Base-by-base conservation (phyloP, 2,797 vertebrate species). In the Cephalopachus bancanus region DNA sequence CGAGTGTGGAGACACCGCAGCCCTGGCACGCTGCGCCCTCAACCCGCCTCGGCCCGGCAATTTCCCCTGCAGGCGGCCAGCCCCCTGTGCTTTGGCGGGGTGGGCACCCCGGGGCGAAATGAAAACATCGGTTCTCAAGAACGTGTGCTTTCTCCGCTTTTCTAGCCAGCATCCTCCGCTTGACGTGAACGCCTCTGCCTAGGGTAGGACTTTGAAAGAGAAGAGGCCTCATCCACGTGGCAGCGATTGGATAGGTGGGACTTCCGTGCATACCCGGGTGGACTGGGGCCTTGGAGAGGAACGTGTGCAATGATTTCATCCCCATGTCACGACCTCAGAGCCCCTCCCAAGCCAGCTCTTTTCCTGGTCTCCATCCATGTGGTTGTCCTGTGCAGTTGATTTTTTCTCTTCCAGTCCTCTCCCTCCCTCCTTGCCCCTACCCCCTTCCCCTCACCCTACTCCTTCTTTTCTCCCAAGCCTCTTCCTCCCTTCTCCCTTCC, bases 1-100 rank as follows among this genome's bases (percentile, higher is more conserved):
- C 72, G n/a, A 1, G 6, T 28, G 33, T 49, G 26, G 1, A 3
- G 10, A 4, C 1, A 44, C 10, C 10, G 4, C 5, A 14, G 10
- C 44, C 33, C 60, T n/a, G 37, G 37, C 44, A 51, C 19, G 7
- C 2, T n/a, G 4, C 2, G 17, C 37, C 60, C 84, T 55, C 67
- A 16, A 30, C 67, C 30, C 10, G 1, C 69, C 49, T 72, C 0
- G 12, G 15, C 17, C 16, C 30, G 60, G 17, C 37, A 1, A 44
- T 24, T 53, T 65, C 71, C 33, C 11, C 67, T 57, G 80, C 7
- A 37, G 37, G 37, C 37, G 53, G 24, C 8, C 51, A 89, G 28
- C 51, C 19, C 19, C 49, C 78, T 60, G 22, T 37, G 69, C 10
- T 49, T 91, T 37, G 65, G 79, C 28, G n/a, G 62, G 28, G 1